Evolutionary conservation across 2,888 invertebrate genomes (phyloP), one percentile per base, ranked within the genome.

Genomic region (Drosophila rellima): DNA sequence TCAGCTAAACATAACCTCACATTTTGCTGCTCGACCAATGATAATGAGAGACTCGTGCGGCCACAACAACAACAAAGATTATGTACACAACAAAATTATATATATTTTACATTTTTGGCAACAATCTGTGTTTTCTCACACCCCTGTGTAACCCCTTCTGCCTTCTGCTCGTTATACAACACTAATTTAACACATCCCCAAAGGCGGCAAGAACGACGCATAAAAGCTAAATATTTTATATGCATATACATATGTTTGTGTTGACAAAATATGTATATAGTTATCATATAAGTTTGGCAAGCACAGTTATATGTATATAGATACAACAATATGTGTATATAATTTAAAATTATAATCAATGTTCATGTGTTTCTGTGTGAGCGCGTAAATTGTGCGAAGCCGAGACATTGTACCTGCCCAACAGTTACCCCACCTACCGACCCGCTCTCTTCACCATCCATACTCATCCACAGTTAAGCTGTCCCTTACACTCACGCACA

Each of bases 281-380:
- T 54, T 77, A 74, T 74, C 78, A 82, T 78, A 86, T 80, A 78
- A 78, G 61, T 78, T 75, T 80, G 66, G 80, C 82, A 80, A 72
- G 85, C 85, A 85, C 80, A 84, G 78, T 80, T 80, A 54, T 70
- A 66, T 67, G 54, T 69, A 51, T 47, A 26, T 47, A 42, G 31
- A 42, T 55, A 44, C 6, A 44, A 23, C 44, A 56, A 56, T 42
- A 59, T 50, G 26, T 63, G 73, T 82, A 80, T 74, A 88, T 90
- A 91, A 90, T 90, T 91, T 86, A 85, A 91, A 91, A 89, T 90
- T 83, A 89, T 90, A 88, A 86, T 89, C 89, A 89, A 88, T 79
- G 74, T 82, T 48, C 70, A 67, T 70, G 62, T 74, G 60, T 70
- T 64, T 65, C 54, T 64, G 47, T 80, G 63, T 78, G 78, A 72